phyloP scores from a whole-genome alignment of 2,113 vertebrate species.

The Anolis carolinensis region DNA sequence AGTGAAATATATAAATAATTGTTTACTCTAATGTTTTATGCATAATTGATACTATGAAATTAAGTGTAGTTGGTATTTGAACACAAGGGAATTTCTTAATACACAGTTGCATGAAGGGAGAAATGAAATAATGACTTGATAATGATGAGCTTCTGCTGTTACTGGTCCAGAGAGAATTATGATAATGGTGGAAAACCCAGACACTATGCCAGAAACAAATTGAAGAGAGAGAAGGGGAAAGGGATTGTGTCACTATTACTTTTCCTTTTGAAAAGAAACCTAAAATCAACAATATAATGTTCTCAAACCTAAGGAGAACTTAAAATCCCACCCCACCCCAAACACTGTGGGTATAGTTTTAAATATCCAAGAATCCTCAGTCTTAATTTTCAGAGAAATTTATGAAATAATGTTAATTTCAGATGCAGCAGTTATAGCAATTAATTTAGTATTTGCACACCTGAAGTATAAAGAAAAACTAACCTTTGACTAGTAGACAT shows the following conservation, averaged over 20 bases:
- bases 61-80: constrained; percentile 61
- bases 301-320: constrained; percentile 30
- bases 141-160: constrained; percentile 69
- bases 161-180: constrained; percentile 38
- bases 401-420: too few relatives aligned
- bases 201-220: constrained; percentile 51
- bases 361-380: background rate
- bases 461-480: background rate
- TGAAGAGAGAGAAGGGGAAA: constrained; percentile 19
- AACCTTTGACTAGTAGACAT: background rate
- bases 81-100: constrained; percentile 65
- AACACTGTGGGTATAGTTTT: background rate
- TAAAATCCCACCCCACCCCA: background rate
- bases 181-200: constrained; percentile 55
- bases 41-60: constrained; percentile 49
- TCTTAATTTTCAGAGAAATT: background rate
- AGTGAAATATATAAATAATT: constrained; percentile 34
- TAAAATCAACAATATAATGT: too few relatives aligned
- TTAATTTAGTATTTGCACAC: background rate
- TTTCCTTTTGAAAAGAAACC: too few relatives aligned
- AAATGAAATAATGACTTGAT: constrained; percentile 74
- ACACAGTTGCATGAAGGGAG: constrained; percentile 62
- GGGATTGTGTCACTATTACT: constrained; percentile 59
- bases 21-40: constrained; percentile 50
- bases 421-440: too few relatives aligned